phyloP scores from a whole-genome alignment of 2,113 vertebrate species.

The Dasyurus viverrinus region DNA sequence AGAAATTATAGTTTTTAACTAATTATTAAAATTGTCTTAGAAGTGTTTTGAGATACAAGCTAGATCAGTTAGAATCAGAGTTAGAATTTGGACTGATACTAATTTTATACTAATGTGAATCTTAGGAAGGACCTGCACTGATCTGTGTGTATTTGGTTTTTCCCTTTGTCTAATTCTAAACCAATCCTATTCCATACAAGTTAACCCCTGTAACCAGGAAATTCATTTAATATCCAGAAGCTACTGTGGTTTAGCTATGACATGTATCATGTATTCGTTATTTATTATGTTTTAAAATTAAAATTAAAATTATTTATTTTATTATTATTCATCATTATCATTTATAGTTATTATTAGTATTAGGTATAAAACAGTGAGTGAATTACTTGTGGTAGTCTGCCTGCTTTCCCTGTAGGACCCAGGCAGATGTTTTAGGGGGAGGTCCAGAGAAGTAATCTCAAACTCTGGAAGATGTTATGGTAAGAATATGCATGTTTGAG shows the following conservation, averaged over 20 bases:
- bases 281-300: too few relatives aligned
- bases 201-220: not conserved
- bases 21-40: conserved; percentile 4
- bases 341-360: too few relatives aligned
- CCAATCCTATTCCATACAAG: not conserved
- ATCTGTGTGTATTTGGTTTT: not conserved
- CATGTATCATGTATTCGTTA: not conserved
- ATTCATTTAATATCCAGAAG: not conserved
- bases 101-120: not conserved
- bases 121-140: not conserved
- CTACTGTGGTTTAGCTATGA: not conserved
- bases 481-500: not conserved
- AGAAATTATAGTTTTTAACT: conserved; percentile 16
- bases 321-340: too few relatives aligned
- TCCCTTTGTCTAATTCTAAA: not conserved
- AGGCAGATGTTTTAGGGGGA: not conserved
- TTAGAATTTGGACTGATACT: conserved; percentile 5
- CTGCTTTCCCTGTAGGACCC: not conserved
- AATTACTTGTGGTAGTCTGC: not conserved
- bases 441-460: not conserved
- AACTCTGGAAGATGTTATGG: not conserved
- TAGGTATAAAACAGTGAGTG: not conserved
- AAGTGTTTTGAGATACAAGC: not conserved
- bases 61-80: not conserved
- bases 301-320: too few relatives aligned